These are phyloP conservation scores for Egretta garzetta DNA, from an alignment of 2,113 vertebrate species.

Conservation along the genomic window DNA sequence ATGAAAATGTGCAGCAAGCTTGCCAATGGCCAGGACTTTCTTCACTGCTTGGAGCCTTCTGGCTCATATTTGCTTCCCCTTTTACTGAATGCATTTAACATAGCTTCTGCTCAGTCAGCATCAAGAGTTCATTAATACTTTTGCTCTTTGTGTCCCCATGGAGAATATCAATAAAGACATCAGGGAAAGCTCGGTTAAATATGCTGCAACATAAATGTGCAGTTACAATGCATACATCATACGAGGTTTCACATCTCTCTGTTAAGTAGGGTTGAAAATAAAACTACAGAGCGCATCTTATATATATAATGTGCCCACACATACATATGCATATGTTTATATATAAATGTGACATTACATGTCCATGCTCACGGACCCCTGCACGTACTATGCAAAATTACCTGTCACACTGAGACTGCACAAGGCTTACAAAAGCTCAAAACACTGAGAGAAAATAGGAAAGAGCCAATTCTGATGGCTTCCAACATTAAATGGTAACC, in stretches of 20 bases:
- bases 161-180: background rate
- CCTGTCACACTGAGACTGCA: background rate
- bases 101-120: background rate
- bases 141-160: background rate
- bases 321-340: rapidly evolving
- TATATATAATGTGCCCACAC: background rate
- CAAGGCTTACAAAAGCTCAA: background rate
- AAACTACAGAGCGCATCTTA: background rate
- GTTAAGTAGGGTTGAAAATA: background rate
- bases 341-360: background rate
- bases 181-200: background rate
- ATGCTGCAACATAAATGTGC: background rate
- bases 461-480: background rate
- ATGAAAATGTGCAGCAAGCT: background rate
- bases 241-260: background rate
- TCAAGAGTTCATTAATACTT: background rate
- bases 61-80: background rate
- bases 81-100: background rate
- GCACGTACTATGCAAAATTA: rapidly evolving
- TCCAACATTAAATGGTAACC: background rate
- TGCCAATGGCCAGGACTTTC: rapidly evolving
- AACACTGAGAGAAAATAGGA: background rate
- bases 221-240: background rate
- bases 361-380: background rate
- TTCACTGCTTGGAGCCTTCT: background rate